Evolutionary conservation across 2,888 invertebrate species (phyloP).

Genomic region (Aporophyla nigra): DNA sequence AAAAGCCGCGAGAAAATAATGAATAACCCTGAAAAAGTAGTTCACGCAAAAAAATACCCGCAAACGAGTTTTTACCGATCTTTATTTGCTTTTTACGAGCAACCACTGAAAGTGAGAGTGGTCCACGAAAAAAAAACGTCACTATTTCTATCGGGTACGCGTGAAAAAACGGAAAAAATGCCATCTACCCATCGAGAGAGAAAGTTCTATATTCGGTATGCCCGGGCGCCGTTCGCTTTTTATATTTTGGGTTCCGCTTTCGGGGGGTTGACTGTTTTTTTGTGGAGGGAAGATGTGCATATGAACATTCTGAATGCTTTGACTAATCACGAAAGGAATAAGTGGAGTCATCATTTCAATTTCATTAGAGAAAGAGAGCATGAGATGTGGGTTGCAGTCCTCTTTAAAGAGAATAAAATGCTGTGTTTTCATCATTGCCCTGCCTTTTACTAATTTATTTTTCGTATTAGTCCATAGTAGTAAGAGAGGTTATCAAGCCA

Average conservation of each 20-base stretch:
- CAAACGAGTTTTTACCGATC: conserved; percentile 84
- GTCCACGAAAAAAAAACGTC: conserved; percentile 85
- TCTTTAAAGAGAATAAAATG: conserved; percentile 4
- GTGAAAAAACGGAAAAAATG: conserved; percentile 83
- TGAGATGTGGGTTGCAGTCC: neutral
- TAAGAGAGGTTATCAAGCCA: no score
- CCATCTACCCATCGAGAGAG: conserved; percentile 81
- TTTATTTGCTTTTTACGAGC: conserved; percentile 89
- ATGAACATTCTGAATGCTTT: neutral
- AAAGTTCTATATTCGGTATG: conserved; percentile 88
- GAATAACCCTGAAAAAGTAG: conserved; percentile 82
- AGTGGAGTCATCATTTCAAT: neutral
- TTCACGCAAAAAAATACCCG: conserved; percentile 79
- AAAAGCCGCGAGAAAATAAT: conserved; percentile 67
- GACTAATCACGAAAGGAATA: conserved; percentile 11
- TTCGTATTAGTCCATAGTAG: neutral
- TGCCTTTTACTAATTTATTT: neutral
- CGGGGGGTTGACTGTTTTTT: conserved; percentile 7
- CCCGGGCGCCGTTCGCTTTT: conserved; percentile 79
- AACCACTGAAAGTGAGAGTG: conserved; percentile 86
- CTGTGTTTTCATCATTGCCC: neutral
- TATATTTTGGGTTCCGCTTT: conserved; percentile 61
- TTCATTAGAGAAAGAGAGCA: neutral
- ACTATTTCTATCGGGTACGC: conserved; percentile 88
- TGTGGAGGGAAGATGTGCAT: neutral